Conservation (phyloP, 1,140 invertebrate species). For the Drosophila insularis region DNA sequence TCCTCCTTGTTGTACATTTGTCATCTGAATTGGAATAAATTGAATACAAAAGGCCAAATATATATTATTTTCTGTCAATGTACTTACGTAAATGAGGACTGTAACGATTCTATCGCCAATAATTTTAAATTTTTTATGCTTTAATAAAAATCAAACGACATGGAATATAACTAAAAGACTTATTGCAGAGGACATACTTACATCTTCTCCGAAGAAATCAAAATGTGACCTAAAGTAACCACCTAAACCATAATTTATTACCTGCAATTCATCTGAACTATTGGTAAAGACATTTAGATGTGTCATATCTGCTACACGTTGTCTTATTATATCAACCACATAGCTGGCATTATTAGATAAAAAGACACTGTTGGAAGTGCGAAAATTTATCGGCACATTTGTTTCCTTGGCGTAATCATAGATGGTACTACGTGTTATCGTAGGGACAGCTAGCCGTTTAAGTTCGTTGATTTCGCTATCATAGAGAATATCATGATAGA, state of each 20-base stretch:
- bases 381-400: background rate
- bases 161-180: background rate
- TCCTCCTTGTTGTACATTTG: conserved; percentile 20
- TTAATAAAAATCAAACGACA: background rate
- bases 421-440: background rate
- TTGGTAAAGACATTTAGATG: background rate
- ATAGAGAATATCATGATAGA: conserved; percentile 16
- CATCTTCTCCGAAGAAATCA: conserved; percentile 1
- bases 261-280: background rate
- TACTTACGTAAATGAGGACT: conserved; percentile 16
- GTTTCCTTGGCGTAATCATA: too few species aligned
- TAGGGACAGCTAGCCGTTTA: background rate
- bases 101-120: conserved; percentile 11
- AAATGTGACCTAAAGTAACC: background rate
- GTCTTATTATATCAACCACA: background rate
- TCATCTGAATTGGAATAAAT: background rate
- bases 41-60: background rate
- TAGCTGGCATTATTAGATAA: background rate
- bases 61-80: background rate
- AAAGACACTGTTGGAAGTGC: conserved; percentile 4
- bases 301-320: conserved; percentile 18
- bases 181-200: background rate
- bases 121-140: background rate
- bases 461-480: conserved; percentile 15
- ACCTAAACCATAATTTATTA: conserved; percentile 18